These are phyloP conservation scores for Apoda limacodes DNA, from an alignment of 2,888 invertebrate species.

Conservation along the genomic window DNA sequence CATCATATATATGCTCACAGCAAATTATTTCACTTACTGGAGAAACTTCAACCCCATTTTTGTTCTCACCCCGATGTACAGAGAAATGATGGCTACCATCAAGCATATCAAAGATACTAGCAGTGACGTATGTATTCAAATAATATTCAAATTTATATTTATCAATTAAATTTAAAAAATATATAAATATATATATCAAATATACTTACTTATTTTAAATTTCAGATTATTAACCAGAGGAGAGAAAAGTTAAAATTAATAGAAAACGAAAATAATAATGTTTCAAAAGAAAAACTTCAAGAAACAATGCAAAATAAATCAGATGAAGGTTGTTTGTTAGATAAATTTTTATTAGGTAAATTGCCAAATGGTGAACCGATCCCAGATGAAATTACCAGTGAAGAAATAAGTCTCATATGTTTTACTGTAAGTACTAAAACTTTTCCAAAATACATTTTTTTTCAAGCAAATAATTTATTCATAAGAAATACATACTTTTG, in stretches of 20 bases:
- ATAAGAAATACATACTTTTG: too few relatives aligned
- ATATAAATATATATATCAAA: too few relatives aligned
- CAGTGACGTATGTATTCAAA: slow-evolving; percentile 19
- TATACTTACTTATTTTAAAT: slow-evolving; percentile 4
- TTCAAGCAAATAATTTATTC: neutral
- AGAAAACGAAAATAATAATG: slow-evolving; percentile 23
- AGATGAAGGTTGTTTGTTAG: slow-evolving; percentile 23
- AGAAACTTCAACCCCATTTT: slow-evolving; percentile 25
- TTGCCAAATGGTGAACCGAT: slow-evolving; percentile 22
- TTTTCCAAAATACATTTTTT: slow-evolving; percentile 1
- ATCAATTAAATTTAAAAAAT: neutral
- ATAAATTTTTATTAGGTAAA: slow-evolving; percentile 25
- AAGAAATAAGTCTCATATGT: slow-evolving; percentile 27
- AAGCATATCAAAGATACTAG: slow-evolving; percentile 22
- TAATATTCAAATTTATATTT: slow-evolving; percentile 1
- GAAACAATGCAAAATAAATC: slow-evolving; percentile 21
- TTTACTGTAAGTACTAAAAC: slow-evolving; percentile 24
- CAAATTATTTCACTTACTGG: slow-evolving; percentile 30
- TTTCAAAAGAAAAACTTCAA: slow-evolving; percentile 15
- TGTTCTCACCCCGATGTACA: slow-evolving; percentile 22
- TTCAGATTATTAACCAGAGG: slow-evolving; percentile 24
- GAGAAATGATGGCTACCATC: slow-evolving; percentile 25
- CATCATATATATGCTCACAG: slow-evolving; percentile 23
- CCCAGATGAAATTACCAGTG: slow-evolving; percentile 26
- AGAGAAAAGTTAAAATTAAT: slow-evolving; percentile 21